phyloP scores from a whole-genome alignment of 2,888 invertebrate species.

The Congeria kusceri region DNA sequence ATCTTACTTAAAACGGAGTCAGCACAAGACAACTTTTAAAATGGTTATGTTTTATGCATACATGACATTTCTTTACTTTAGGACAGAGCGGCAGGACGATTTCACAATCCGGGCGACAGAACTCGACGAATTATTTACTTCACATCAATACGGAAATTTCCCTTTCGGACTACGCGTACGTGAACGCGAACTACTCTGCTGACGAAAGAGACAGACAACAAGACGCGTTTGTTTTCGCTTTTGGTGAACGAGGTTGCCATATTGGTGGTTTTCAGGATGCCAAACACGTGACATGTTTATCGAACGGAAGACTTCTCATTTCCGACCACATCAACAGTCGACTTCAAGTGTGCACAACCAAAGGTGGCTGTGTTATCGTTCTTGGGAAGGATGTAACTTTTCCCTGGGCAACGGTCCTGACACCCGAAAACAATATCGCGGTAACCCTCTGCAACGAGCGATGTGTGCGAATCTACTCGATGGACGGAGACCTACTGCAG shows the following conservation, averaged over 20 bases:
- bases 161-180: neutral
- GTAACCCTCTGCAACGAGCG: slow-evolving; percentile 71
- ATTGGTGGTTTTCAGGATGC: slow-evolving; percentile 68
- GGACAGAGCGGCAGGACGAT: too few species aligned
- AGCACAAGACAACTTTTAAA: too few species aligned
- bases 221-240: slow-evolving; percentile 32
- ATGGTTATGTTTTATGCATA: too few species aligned
- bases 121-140: too few species aligned
- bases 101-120: too few species aligned
- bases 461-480: slow-evolving; percentile 67
- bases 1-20: too few species aligned
- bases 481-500: slow-evolving; percentile 58
- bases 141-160: too few species aligned
- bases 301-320: slow-evolving; percentile 67
- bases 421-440: slow-evolving; percentile 70
- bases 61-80: too few species aligned
- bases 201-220: neutral
- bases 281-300: slow-evolving; percentile 57
- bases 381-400: slow-evolving; percentile 64
- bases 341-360: slow-evolving; percentile 70
- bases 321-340: slow-evolving; percentile 77
- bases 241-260: slow-evolving; percentile 61
- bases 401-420: slow-evolving; percentile 74
- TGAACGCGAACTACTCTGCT: slow-evolving; percentile 7
- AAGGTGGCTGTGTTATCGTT: slow-evolving; percentile 58